Evolutionary conservation across 2,797 vertebrate species (phyloP).

Genomic region (Dendrocincla fuliginosa): DNA sequence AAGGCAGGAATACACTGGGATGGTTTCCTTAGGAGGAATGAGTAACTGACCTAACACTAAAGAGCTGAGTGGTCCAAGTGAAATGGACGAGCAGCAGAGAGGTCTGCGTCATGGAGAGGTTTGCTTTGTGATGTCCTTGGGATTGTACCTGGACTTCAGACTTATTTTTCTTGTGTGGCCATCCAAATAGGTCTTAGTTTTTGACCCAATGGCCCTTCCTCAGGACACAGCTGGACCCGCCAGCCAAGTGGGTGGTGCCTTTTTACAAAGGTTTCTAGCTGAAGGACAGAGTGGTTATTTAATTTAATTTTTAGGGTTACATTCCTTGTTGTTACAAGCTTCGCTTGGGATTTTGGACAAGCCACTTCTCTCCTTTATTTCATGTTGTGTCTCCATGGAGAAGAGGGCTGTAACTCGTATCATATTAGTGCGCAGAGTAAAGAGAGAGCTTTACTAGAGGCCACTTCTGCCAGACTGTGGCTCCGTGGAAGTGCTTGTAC

Average conservation of each 20-base stretch:
- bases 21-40: background rate
- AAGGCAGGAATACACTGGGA: background rate
- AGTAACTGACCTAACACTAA: background rate
- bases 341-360: background rate
- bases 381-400: background rate
- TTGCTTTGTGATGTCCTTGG: background rate
- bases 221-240: accelerated
- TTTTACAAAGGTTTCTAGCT: background rate
- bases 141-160: background rate
- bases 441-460: background rate
- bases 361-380: background rate
- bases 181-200: background rate
- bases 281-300: background rate
- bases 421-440: background rate
- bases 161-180: background rate
- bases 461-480: background rate
- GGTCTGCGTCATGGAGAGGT: background rate
- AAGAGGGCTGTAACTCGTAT: background rate
- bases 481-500: background rate
- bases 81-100: background rate
- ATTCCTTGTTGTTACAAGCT: background rate
- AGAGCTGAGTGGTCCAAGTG: background rate
- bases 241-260: too few relatives aligned
- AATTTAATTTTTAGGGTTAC: background rate
- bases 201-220: background rate